Evolutionary conservation across 2,888 invertebrate species (phyloP).

Genomic region (Eumacrocentrus americanus): DNA sequence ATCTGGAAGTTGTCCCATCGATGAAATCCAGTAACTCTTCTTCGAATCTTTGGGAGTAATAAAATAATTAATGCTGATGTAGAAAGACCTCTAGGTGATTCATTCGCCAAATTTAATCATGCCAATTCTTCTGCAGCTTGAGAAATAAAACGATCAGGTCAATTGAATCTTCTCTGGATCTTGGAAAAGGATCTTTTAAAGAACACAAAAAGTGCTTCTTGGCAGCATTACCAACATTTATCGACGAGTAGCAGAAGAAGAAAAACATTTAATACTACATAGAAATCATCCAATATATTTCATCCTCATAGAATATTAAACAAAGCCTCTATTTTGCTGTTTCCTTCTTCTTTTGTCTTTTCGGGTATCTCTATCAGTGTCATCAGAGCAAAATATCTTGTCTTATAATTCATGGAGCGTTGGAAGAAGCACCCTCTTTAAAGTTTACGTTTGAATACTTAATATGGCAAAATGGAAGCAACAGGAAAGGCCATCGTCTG

Average conservation of each 20-base stretch:
- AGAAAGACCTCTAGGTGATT: background rate
- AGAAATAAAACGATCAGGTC: background rate
- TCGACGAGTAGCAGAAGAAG: background rate
- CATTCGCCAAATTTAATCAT: background rate
- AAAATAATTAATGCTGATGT: background rate
- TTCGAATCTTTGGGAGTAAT: background rate
- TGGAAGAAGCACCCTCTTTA: background rate
- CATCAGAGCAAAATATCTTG: background rate
- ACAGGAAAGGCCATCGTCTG: too few relatives aligned
- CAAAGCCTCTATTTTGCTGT: too few relatives aligned
- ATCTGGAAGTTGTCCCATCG: background rate
- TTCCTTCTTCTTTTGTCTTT: too few relatives aligned
- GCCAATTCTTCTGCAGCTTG: background rate
- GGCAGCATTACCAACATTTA: background rate
- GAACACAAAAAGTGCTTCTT: too few relatives aligned
- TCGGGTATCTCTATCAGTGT: background rate
- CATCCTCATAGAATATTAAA: too few relatives aligned
- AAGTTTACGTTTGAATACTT: background rate
- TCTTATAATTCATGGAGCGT: background rate
- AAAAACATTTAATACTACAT: background rate
- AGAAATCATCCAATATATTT: too few relatives aligned
- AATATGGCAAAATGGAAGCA: background rate
- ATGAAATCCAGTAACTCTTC: background rate
- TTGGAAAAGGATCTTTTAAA: background rate
- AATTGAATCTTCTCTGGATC: background rate